Evolutionary conservation across 2,113 vertebrate genomes (phyloP).

Genomic region (Indicator indicator): DNA sequence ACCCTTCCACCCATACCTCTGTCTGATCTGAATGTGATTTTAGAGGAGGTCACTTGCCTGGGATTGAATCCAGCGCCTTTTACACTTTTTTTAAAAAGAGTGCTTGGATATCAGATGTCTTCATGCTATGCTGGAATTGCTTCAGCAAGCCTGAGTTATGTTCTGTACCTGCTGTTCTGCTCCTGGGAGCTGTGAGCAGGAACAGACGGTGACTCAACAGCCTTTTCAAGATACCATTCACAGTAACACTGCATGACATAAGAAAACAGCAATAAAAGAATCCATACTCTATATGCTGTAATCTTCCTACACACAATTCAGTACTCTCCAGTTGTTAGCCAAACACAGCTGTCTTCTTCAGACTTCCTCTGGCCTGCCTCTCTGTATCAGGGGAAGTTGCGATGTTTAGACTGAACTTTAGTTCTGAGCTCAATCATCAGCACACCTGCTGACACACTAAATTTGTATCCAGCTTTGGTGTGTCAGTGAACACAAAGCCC

Average conservation of each 20-base stretch:
- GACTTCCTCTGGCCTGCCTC: not conserved
- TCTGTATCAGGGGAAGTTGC: not conserved
- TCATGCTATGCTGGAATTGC: not conserved
- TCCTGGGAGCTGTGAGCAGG: not conserved
- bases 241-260: not conserved
- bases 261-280: not conserved
- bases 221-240: not conserved
- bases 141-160: not conserved
- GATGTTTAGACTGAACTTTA: not conserved
- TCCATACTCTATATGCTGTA: not conserved
- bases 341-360: not conserved
- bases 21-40: not conserved
- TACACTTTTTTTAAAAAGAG: not conserved
- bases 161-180: slow-evolving; percentile 9
- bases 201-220: not conserved
- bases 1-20: not conserved
- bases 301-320: not conserved
- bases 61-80: not conserved
- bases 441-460: not conserved
- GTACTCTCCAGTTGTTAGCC: not conserved
- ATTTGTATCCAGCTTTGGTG: not conserved
- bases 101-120: not conserved
- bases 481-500: not conserved
- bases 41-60: not conserved
- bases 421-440: not conserved